Conservation (phyloP, 2,797 vertebrate species). For the Chiloscyllium punctatum region DNA sequence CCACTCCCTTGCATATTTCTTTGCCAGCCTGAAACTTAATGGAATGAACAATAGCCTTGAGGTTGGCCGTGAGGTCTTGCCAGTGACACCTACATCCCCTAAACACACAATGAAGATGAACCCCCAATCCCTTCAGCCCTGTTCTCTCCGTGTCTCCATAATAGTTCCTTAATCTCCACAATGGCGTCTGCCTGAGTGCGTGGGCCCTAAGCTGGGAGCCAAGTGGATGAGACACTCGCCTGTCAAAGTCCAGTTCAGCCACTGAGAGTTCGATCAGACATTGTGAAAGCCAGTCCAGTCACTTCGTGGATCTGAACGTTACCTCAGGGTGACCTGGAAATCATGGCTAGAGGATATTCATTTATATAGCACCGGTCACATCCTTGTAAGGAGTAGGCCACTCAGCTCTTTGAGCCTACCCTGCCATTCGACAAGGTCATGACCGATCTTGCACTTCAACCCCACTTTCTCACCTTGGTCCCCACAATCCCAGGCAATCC, state of each 20-base stretch:
- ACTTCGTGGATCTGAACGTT: neutral
- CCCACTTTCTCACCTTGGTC: neutral
- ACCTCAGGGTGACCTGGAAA: neutral
- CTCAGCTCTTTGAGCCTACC: too few species aligned
- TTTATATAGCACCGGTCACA: neutral
- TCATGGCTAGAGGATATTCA: neutral
- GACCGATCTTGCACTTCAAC: neutral
- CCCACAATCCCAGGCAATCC: too few species aligned
- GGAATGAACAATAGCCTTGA: neutral
- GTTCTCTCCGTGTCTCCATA: neutral
- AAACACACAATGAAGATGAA: too few species aligned
- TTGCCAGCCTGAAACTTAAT: neutral
- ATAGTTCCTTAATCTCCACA: too few species aligned
- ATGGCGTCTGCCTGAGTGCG: neutral
- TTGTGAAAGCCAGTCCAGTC: neutral
- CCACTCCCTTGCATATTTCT: neutral
- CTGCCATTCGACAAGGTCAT: too few species aligned
- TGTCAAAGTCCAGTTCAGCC: neutral
- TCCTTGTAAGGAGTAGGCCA: neutral
- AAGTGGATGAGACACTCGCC: neutral
- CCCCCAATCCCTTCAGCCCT: too few species aligned
- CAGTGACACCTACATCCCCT: too few species aligned
- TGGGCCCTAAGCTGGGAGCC: neutral
- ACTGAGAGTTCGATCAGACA: neutral
- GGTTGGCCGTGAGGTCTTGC: too few species aligned